Evolutionary conservation across 2,797 vertebrate species (phyloP), one percentile per base, ranked within the genome.

Genomic region (Philypnodon macrostomus): DNA sequence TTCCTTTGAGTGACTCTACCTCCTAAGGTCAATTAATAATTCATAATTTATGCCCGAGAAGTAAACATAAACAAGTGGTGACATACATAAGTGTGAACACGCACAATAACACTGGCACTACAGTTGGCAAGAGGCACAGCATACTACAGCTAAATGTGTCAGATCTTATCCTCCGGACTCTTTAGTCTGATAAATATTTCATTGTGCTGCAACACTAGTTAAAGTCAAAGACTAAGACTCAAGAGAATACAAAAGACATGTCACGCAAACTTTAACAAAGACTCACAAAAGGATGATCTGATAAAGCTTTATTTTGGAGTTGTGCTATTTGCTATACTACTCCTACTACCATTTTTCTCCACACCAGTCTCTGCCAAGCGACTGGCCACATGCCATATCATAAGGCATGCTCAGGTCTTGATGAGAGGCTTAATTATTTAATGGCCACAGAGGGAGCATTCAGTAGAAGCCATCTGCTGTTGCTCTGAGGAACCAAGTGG

Each of bases 401-500:
- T 61, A 83, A 85, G 84, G 79, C 79, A 61, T 52, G 78, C 68
- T 81, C 74, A 79, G 86, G 74, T 85, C 87, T 86, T 89, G 79
- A 89, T 88, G 85, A 88, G 85, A 81, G 80, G 79, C 84, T 86
- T 89, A 87, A 90, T 89, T 87, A 88, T 90, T 89, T 89, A 90
- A 91, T 90, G 73, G 75, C 65, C 79, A 79, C 84, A 75, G 83
- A 75, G 85, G 84, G 85, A 85, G 79, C 73, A 77, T 81, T 87
- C 58, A 75, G 73, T 83, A 75, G 72, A 81, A 73, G 78, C 86
- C 88, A 89, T 88, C 86, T 90, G 88, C 81, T 67, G 67, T 73
- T 67, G 75, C 57, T 44, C 70, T 67, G 79, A 84, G 73, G 73
- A 68, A 58, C 56, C 41, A 64, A 60, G 71, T 40, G 58, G 70